A percentile compares a stretch with the other conserved stretches of the same genome.
Evolutionary conservation across 2,888 invertebrate genomes (phyloP).

Genomic region (Alitta virens): DNA sequence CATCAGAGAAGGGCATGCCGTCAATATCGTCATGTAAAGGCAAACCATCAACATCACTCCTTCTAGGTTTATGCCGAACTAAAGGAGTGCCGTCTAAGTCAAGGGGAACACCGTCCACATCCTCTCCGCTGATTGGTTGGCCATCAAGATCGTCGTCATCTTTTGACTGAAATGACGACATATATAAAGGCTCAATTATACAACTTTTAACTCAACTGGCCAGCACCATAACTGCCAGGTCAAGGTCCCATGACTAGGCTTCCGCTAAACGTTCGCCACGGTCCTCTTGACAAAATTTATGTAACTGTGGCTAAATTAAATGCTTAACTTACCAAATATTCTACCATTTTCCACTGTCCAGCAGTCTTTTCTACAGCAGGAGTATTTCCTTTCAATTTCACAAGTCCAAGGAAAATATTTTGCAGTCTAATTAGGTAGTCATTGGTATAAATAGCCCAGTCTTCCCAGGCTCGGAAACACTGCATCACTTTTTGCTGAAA

Average conservation of each 20-base stretch:
- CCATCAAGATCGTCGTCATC: slow-evolving; percentile 10
- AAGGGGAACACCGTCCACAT: neutral
- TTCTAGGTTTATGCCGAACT: neutral
- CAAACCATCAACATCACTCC: neutral
- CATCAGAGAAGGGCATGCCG: slow-evolving; percentile 57
- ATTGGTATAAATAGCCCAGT: slow-evolving; percentile 92
- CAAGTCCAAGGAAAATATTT: slow-evolving; percentile 84
- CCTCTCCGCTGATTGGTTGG: neutral
- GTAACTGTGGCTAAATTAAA: no score
- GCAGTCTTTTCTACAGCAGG: neutral
- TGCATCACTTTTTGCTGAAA: slow-evolving; percentile 71
- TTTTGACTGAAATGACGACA: neutral
- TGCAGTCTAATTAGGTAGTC: slow-evolving; percentile 85
- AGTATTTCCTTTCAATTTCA: slow-evolving; percentile 26
- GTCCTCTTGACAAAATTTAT: no score
- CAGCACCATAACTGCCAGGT: slow-evolving; percentile 46
- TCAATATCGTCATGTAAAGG: slow-evolving; percentile 8
- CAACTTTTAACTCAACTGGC: no score
- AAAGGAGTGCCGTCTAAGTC: no score
- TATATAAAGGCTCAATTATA: no score
- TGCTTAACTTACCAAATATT: slow-evolving; percentile 28
- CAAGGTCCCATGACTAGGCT: slow-evolving; percentile 52
- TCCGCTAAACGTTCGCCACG: no score
- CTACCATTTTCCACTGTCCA: neutral
- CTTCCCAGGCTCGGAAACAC: slow-evolving; percentile 94